phyloP scores from a whole-genome alignment of 1,140 invertebrate genomes.

The Dolichoris vasculosae region DNA sequence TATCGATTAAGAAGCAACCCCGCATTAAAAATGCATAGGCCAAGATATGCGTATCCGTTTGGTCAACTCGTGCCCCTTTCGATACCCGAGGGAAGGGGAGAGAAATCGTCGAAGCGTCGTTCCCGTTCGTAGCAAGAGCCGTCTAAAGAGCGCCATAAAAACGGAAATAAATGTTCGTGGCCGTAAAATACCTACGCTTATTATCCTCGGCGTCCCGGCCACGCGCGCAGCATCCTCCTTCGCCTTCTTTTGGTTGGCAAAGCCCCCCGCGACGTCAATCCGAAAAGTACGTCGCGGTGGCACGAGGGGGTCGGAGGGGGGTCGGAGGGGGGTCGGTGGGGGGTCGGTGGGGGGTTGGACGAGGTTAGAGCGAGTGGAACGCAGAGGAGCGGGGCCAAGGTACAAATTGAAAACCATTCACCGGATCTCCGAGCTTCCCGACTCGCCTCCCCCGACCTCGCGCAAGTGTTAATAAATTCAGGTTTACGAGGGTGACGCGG shows the following conservation, averaged over 20 bases:
- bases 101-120: neutral
- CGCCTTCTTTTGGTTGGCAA: no score
- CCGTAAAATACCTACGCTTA: slow-evolving; percentile 1
- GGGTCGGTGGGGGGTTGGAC: neutral
- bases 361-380: no score
- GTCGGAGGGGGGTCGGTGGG: no score
- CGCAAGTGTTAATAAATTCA: slow-evolving; percentile 75
- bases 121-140: neutral
- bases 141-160: neutral
- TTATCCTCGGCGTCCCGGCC: neutral
- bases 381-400: slow-evolving; percentile 52
- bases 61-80: no score
- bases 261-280: no score
- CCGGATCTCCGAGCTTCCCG: slow-evolving; percentile 68
- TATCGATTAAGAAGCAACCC: no score
- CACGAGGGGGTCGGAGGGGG: no score
- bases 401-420: slow-evolving; percentile 76
- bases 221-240: no score
- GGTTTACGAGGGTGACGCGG: slow-evolving; percentile 73
- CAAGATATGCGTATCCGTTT: no score
- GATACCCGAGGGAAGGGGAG: neutral
- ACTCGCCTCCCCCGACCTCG: slow-evolving; percentile 60
- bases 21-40: no score
- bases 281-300: neutral
- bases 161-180: neutral